These are phyloP conservation scores for Theretra japonica DNA, from an alignment of 2,888 invertebrate genomes.

Conservation along the genomic window DNA sequence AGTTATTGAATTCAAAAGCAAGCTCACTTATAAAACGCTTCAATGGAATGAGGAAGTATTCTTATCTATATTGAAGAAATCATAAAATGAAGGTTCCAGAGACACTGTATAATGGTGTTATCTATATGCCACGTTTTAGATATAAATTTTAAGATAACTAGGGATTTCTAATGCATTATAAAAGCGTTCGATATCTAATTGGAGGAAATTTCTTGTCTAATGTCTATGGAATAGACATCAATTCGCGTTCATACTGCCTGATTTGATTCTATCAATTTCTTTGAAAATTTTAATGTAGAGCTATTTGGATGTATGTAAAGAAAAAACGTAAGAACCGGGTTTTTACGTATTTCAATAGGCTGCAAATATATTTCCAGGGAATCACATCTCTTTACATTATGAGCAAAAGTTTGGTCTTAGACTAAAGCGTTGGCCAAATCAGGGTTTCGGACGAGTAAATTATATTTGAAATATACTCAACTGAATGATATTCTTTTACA, in stretches of 20 bases:
- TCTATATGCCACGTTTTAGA: not conserved
- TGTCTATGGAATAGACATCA: not conserved
- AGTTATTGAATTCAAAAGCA: not conserved
- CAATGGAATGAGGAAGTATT: not conserved
- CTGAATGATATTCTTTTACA: too few species aligned
- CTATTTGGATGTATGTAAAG: too few species aligned
- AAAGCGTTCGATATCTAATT: not conserved
- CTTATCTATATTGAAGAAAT: slow-evolving; percentile 7
- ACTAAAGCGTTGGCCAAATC: too few species aligned
- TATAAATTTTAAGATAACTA: not conserved
- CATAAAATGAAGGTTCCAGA: not conserved
- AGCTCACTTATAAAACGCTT: not conserved
- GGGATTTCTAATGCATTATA: not conserved
- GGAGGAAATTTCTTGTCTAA: not conserved
- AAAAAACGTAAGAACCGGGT: too few species aligned
- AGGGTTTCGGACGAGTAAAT: too few species aligned
- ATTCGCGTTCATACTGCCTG: not conserved
- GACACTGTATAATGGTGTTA: not conserved
- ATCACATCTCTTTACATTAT: too few species aligned
- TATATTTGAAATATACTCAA: too few species aligned
- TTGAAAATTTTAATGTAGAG: too few species aligned
- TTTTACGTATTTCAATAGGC: too few species aligned
- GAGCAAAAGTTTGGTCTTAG: too few species aligned
- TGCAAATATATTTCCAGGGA: too few species aligned
- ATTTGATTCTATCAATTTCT: too few species aligned